phyloP scores from a whole-genome alignment of 2,113 vertebrate species.

The Calidris pygmaea region DNA sequence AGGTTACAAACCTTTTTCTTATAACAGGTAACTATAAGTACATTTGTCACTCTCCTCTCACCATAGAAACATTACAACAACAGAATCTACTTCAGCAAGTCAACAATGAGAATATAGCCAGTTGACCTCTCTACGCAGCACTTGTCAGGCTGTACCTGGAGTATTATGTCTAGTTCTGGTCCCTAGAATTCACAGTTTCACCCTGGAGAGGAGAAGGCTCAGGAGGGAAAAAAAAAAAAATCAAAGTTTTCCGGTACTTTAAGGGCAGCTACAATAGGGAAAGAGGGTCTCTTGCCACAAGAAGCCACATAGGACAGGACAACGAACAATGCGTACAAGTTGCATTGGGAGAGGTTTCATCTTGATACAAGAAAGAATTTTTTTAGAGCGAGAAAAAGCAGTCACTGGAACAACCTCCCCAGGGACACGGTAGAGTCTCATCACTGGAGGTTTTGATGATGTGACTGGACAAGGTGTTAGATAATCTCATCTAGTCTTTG shows the following conservation, averaged over 20 bases:
- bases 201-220: background rate
- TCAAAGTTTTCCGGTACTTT: background rate
- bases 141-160: background rate
- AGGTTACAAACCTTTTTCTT: background rate
- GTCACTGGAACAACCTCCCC: background rate
- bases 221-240: background rate
- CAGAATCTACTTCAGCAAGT: background rate
- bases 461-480: background rate
- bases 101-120: background rate
- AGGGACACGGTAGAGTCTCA: background rate
- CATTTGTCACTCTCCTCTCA: background rate
- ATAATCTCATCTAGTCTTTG: background rate
- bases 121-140: background rate
- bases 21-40: background rate
- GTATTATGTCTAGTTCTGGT: background rate
- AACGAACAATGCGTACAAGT: background rate
- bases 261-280: background rate
- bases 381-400: background rate
- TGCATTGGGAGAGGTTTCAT: background rate
- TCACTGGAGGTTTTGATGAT: background rate
- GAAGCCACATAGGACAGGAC: background rate
- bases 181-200: background rate
- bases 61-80: background rate
- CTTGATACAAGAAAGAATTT: background rate
- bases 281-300: background rate